Base-by-base conservation (phyloP, 2,113 vertebrate species). In the Naja naja region DNA sequence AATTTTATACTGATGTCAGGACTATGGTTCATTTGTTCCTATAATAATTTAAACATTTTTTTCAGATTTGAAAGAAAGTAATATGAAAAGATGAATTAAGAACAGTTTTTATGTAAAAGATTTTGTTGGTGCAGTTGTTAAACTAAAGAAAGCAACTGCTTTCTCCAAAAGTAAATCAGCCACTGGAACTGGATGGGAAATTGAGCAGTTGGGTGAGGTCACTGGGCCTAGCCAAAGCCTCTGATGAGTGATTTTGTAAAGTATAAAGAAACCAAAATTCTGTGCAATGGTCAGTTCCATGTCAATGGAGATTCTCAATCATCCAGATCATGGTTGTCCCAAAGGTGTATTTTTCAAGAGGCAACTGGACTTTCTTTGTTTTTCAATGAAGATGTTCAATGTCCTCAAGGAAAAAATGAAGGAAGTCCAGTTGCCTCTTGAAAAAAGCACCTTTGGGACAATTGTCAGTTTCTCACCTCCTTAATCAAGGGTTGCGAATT, bases 11-110 rank as follows among this genome's bases (percentile, higher is more conserved):
- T 0, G 2, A 39, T 69, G 90, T 74, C 92, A 92, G 47, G 85
- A 85, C 53, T 20, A 1, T 8, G 90, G 90, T 93, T 93, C 49
- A 12, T 43, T 94, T 64, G 30, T 58, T 93, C 58, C 89, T 88
- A 90, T 45, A 16, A 69, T 93, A 9, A 87, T 20, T 93, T 93
- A 91, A 0, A 27, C 49, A 93, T 30, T 23, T 88, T 52, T 96
- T 93, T 91, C 9, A 91, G 90, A n/a, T 25, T 95, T 30, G 94
- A 92, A 93, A 94, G 91, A 95, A 93, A 92, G 45, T 94, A 96
- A 20, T 94, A 93, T 92, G n/a, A 95, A 93, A 39, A 56, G 9
- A 49, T 88, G 43, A 93, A 30, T 85, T 16, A 18, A 56, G 64
- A 92, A 81, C 18, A 56, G 27, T 18, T 16, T n/a, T n/a, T 55